Evolutionary conservation across 2,113 vertebrate genomes (phyloP), one percentile per base, ranked within the genome.

Genomic region (Mustela lutreola): DNA sequence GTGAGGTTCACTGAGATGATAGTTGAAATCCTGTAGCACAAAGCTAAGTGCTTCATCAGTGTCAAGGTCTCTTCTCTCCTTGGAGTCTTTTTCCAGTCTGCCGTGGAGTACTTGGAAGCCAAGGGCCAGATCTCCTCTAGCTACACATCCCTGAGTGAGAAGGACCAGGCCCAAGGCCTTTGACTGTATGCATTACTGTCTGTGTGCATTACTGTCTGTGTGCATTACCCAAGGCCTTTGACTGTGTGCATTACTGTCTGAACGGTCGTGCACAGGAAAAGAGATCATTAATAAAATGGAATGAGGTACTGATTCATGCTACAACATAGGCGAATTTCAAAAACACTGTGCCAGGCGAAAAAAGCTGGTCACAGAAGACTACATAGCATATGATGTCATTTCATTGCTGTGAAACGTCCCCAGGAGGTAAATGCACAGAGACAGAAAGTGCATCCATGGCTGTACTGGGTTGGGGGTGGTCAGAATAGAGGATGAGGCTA

Each of bases 331-430:
- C 18, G n/a, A 36, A 4, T 45, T 24, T 56, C 65, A 28, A 2
- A 63, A 65, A 16, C 89, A n/a, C 7, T 2, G 4, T 8, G 63
- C n/a, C 11, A 12, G 62, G 94, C 21, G 39, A 24, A 56, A 39
- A 50, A 28, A 11, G 28, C 45, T 53, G 22, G 21, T 88, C 75
- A 15, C 73, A 4, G 42, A 92, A 73, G 63, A 22, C 42, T 8
- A 2, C 4, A 18, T 7, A 10, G 18, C 2, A 0, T n/a, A 0
- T 5, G 63, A 45, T 58, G 81, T 70, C 19, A n/a, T 42, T 22
- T 70, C 42, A 81, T 22, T 1, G 58, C 12, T 15, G 26, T 45
- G 36, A 58, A n/a, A 53, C 5, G 8, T 36, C 70, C 22, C 6
- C 28, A 28, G 21, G 1, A 19, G 58, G 48, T 60, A 65, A 45